Conservation (phyloP, 2,888 invertebrate species). For the Xanthorhoe spadicearia region DNA sequence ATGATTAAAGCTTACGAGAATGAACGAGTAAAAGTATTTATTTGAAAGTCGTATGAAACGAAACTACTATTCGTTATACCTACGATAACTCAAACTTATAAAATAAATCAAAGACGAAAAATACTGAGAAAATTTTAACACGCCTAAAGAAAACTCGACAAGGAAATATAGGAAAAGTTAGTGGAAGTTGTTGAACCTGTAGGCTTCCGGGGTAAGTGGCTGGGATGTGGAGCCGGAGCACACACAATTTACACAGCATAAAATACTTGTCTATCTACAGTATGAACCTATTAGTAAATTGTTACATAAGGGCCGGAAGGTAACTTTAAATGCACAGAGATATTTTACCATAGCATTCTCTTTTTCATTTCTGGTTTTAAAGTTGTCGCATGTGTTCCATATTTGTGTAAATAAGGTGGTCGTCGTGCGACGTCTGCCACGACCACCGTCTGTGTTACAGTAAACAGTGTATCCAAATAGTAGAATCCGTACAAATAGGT, state of each 20-base stretch:
- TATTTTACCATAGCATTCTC: too few species aligned
- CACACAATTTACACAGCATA: too few species aligned
- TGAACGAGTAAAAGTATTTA: background rate
- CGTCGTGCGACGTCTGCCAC: background rate
- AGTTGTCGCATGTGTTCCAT: background rate
- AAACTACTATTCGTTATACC: background rate
- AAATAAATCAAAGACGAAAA: background rate
- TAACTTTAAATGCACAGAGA: too few species aligned
- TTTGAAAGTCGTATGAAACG: background rate
- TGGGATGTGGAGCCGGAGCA: background rate
- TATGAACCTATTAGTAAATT: too few species aligned
- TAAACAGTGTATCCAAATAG: background rate
- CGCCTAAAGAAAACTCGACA: conserved; percentile 9
- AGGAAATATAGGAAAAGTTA: conserved; percentile 26
- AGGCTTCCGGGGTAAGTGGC: conserved; percentile 15
- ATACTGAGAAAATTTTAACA: conserved; percentile 5
- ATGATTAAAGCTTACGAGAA: too few species aligned
- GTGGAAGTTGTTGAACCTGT: conserved; percentile 13
- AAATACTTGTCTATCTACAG: too few species aligned
- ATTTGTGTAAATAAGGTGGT: background rate
- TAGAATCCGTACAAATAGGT: too few species aligned
- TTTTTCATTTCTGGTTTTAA: too few species aligned
- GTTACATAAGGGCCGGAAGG: too few species aligned
- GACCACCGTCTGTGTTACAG: background rate
- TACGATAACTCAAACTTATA: background rate